A percentile compares a stretch with the other conserved stretches of the same genome.
Conservation (phyloP, 2,113 vertebrate genomes). For the Pangasianodon gigas region DNA sequence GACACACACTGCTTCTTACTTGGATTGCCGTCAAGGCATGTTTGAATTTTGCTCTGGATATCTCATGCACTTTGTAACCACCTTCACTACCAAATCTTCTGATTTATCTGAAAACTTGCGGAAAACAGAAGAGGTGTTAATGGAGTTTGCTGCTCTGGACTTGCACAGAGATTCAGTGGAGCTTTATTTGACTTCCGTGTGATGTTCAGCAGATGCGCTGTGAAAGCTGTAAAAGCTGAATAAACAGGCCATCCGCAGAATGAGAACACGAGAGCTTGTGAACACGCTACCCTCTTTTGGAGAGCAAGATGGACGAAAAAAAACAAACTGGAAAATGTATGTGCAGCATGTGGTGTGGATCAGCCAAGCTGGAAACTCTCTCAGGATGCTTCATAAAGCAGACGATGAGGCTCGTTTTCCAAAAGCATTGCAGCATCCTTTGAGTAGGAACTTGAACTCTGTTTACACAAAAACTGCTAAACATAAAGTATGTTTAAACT, state of each 20-base stretch:
- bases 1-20: neutral
- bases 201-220: neutral
- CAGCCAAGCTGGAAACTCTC: slow-evolving; percentile 42
- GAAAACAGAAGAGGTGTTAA: neutral
- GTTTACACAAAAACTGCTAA: neutral
- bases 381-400: neutral
- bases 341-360: slow-evolving; percentile 48
- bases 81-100: neutral
- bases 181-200: neutral
- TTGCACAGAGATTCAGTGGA: neutral
- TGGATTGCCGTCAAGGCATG: neutral
- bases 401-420: neutral
- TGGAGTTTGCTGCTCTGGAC: neutral
- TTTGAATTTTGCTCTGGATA: neutral
- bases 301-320: slow-evolving; percentile 56
- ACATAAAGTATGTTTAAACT: neutral
- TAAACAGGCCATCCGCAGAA: neutral
- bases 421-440: neutral
- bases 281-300: neutral
- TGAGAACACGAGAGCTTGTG: neutral
- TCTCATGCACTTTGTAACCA: neutral
- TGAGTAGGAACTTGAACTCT: neutral
- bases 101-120: neutral
- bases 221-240: neutral
- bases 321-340: neutral